Base-by-base conservation (phyloP, 2,888 invertebrate genomes). In the Pyrrhosoma nymphula region DNA sequence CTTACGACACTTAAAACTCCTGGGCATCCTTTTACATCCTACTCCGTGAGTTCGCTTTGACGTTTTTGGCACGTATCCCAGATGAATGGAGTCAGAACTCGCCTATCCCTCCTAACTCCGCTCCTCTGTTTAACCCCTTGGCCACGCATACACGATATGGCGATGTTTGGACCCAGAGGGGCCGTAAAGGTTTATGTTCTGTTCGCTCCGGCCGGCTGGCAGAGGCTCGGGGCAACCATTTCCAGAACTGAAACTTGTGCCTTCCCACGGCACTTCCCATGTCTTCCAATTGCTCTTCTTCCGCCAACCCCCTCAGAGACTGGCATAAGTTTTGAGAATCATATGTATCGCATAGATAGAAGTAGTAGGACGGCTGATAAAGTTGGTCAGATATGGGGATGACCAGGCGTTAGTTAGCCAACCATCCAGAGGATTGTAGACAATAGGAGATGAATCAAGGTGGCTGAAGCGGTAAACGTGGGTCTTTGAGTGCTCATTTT, bases 81-180 rank as follows among this genome's bases (percentile, higher is more conserved):
- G 69, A 69, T 69, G 69, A 4, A n/a, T 69, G 69, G n/a, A 69
- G 69, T 69, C n/a, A n/a, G 26, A n/a, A n/a, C 0, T 60, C 16
- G 20, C n/a, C 26, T n/a, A 20, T 12, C n/a, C 69, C n/a, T 47
- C 47, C 47, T 47, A 47, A 2, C 8, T 47, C 47, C 8, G 47
- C 60, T 16, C 23, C 0, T 23, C 60, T 60, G 4, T 23, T 18
- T 18, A 23, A 18, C 20, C 20, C 60, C 4, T 47, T 47, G 47
- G 47, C 60, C 69, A n/a, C 69, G 69, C 69, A 69, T n/a, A 69
- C 69, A 26, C 26, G 69, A 69, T 69, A 69, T 20, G n/a, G 26
- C 69, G 69, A n/a, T 69, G 69, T 69, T 69, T 69, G 69, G n/a
- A 69, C n/a, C n/a, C 69, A n/a, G 69, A 69, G 69, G 69, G n/a